Base-by-base conservation (phyloP, 2,113 vertebrate species). In the Crocuta crocuta region DNA sequence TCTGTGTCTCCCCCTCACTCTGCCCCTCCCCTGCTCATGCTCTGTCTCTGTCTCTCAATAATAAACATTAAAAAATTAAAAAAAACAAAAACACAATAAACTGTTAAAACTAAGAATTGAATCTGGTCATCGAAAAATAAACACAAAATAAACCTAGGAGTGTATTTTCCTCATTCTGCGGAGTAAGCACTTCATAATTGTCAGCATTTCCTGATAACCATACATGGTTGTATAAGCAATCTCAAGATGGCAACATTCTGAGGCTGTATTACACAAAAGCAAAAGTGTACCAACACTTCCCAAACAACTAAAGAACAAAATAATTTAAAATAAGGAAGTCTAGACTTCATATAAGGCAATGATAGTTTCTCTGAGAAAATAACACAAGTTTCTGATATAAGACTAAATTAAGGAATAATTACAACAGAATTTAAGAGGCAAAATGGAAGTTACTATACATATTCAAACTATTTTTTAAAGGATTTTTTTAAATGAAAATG, bases 281-380 rank as follows among this genome's bases (percentile, higher is more conserved):
- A 96, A 83, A 97, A 95, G 58, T 78, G 10, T 66, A 50, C 65
- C 84, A 96, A 45, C 82, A 94, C 39, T 97, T 93, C 68, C 61
- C 35, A 23, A 92, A 7, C 58, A 98, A 97, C 85, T 43, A 97
- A 97, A 98, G 82, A 98, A 97, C 95, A 96, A 97, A 97, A 86
- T 94, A 95, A 96, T 93, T 92, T 87, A 94, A 96, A 98, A 98
- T 83, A 97, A 97, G 97, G 95, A 98, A 98, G 96, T 97, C 23
- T 66, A n/a, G 43, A 78, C 53, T 94, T 95, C 65, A 61, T 26
- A 68, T 97, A 89, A 96, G 74, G 89, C 88, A 95, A 96, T 79
- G 7, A 21, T 95, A 89, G 48, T 70, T 96, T 95, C 33, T 95
- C 78, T 93, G 66, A 96, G 74, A 96, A 95, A 95, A 97, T 70